Evolutionary conservation across 2,888 invertebrate species (phyloP).

Genomic region (Lasioglossum vierecki): DNA sequence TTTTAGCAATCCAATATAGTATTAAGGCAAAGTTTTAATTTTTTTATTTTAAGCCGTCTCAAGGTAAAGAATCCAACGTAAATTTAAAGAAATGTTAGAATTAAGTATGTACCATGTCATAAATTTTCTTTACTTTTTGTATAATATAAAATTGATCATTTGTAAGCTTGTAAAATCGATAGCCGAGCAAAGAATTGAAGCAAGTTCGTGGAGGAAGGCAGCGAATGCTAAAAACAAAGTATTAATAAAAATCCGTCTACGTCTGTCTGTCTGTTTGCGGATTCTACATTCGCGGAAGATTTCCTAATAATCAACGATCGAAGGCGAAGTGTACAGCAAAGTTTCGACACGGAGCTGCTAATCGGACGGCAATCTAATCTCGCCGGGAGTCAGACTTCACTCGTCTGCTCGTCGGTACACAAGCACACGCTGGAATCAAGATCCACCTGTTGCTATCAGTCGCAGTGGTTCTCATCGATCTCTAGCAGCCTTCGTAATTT

Average conservation of each 20-base stretch:
- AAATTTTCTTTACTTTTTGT: too few species aligned
- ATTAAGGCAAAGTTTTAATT: too few species aligned
- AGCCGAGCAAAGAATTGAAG: too few species aligned
- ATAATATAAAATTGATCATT: too few species aligned
- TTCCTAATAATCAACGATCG: conserved; percentile 14
- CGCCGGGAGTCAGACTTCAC: conserved; percentile 49
- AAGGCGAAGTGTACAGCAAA: not conserved
- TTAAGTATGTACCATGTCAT: too few species aligned
- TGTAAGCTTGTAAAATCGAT: too few species aligned
- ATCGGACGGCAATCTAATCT: conserved; percentile 68
- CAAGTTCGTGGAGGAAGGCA: too few species aligned
- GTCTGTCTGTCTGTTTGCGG: not conserved
- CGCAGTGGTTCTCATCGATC: conserved; percentile 42
- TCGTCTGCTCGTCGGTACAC: conserved; percentile 55
- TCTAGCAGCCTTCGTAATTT: not conserved
- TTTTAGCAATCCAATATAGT: not conserved
- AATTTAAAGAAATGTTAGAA: too few species aligned
- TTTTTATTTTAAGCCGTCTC: too few species aligned
- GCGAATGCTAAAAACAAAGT: too few species aligned
- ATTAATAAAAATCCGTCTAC: not conserved
- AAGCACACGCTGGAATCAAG: conserved; percentile 49
- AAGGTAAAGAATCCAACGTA: too few species aligned
- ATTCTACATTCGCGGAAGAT: not conserved
- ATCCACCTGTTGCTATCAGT: conserved; percentile 66
- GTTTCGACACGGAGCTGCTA: conserved; percentile 41